Percentiles rank a stretch among this genome's conserved stretches.
Conservation (phyloP, 2,888 invertebrate genomes). For the Drosophila melanocephala region DNA sequence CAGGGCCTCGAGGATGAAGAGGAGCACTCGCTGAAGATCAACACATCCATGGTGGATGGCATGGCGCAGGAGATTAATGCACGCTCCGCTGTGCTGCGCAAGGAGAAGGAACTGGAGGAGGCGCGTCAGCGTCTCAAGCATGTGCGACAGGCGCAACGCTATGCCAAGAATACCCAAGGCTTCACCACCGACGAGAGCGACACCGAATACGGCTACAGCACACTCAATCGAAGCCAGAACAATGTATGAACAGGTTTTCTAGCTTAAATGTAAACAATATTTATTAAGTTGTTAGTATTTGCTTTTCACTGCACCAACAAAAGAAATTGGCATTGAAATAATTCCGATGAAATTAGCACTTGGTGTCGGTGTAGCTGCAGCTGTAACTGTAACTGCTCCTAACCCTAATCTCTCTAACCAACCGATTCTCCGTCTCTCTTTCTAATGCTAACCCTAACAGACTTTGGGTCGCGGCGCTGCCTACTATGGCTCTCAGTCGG, state of each 20-base stretch:
- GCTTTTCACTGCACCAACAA: slow-evolving; percentile 36
- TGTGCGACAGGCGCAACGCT: slow-evolving; percentile 97
- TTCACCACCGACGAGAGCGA: slow-evolving; percentile 88
- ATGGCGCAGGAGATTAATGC: slow-evolving; percentile 98
- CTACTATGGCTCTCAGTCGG: slow-evolving; percentile 69
- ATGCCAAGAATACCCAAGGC: slow-evolving; percentile 88
- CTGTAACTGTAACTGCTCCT: slow-evolving; percentile 20
- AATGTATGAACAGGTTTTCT: slow-evolving; percentile 81
- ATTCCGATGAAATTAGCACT: slow-evolving; percentile 48
- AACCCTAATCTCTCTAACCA: slow-evolving; percentile 66
- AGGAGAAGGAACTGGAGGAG: slow-evolving; percentile 96
- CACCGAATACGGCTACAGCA: slow-evolving; percentile 85
- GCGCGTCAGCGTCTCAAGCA: slow-evolving; percentile 95
- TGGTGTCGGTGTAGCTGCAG: slow-evolving; percentile 53
- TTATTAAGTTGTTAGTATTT: slow-evolving; percentile 14
- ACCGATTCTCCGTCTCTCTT: slow-evolving; percentile 53
- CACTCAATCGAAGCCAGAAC: slow-evolving; percentile 82
- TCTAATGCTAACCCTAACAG: slow-evolving; percentile 76
- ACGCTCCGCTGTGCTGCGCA: slow-evolving; percentile 95
- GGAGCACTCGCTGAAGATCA: slow-evolving; percentile 95
- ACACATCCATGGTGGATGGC: slow-evolving; percentile 97
- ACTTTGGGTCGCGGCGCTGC: slow-evolving; percentile 82
- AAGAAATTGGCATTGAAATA: slow-evolving; percentile 64
- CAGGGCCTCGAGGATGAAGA: slow-evolving; percentile 96
- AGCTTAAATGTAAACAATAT: slow-evolving; percentile 2